Conservation (phyloP, 2,797 vertebrate species). For the Anableps anableps region DNA sequence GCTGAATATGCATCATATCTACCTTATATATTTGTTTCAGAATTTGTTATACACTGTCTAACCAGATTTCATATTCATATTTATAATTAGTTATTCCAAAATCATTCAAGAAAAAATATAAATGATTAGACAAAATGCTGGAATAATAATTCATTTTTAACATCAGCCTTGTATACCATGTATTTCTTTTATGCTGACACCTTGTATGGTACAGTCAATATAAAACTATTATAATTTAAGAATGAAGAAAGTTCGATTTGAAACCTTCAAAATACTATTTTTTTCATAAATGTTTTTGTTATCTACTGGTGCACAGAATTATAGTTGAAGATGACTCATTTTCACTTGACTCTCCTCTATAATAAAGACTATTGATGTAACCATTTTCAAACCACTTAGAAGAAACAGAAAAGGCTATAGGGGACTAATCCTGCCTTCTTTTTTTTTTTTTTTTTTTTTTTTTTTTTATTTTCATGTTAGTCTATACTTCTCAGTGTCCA, state of each 20-base stretch:
- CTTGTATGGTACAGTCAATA: conserved; percentile 5
- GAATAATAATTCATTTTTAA: not conserved
- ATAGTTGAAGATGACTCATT: conserved; percentile 38
- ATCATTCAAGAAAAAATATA: conserved; percentile 10
- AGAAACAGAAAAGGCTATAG: conserved; percentile 35
- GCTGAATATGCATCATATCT: not conserved
- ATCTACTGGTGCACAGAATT: conserved; percentile 32
- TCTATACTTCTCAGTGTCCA: conserved; percentile 29
- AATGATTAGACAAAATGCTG: not conserved
- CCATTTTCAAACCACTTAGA: conserved; percentile 34
- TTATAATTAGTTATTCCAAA: not conserved
- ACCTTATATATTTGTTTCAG: conserved; percentile 7
- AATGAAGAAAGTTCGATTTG: not conserved
- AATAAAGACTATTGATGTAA: conserved; percentile 29
- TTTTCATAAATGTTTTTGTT: conserved; percentile 17
- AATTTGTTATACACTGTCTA: not conserved
- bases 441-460: conserved; percentile 30
- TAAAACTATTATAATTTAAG: conserved; percentile 1
- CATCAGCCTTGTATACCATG: not conserved
- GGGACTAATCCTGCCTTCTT: conserved; percentile 27
- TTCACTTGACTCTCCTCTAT: conserved; percentile 41
- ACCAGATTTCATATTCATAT: not conserved
- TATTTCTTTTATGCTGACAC: not conserved
- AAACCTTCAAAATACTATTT: not conserved
- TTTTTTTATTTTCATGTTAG: conserved; percentile 23